Percentiles rank a stretch among this genome's conserved stretches.
Evolutionary conservation across 1,140 invertebrate genomes (phyloP).

Genomic region (Dreissena rostriformis): DNA sequence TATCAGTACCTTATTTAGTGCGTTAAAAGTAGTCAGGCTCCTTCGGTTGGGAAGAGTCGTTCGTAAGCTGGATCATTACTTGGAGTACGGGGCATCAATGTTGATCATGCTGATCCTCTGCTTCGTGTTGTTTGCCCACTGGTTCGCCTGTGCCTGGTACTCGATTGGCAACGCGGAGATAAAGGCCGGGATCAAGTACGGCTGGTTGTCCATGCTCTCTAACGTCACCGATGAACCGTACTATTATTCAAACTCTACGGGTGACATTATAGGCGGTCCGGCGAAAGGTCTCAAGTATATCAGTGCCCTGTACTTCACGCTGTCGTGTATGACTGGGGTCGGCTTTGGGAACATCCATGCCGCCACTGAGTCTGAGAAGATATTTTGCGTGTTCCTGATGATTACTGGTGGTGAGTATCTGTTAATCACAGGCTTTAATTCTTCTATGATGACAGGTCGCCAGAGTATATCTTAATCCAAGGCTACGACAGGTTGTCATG

Average conservation of each 20-base stretch:
- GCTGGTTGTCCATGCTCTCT: conserved; percentile 87
- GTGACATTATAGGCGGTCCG: conserved; percentile 80
- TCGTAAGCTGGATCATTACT: conserved; percentile 98
- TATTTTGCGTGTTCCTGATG: conserved; percentile 99
- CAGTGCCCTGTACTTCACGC: conserved; percentile 99
- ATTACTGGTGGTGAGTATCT: conserved; percentile 95
- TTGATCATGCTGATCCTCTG: conserved; percentile 93
- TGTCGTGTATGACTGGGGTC: conserved; percentile 99
- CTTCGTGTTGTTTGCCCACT: conserved; percentile 81
- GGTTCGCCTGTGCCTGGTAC: conserved; percentile 97
- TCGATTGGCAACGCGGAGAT: conserved; percentile 81
- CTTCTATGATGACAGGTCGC: too few species aligned
- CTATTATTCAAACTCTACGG: conserved; percentile 69
- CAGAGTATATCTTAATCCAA: too few species aligned
- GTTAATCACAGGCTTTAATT: background rate
- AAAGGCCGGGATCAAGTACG: conserved; percentile 70
- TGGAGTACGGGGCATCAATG: conserved; percentile 99
- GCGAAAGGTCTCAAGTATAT: conserved; percentile 87
- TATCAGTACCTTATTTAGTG: conserved; percentile 99
- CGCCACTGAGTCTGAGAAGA: conserved; percentile 99
- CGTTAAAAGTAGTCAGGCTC: conserved; percentile 98
- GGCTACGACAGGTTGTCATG: too few species aligned
- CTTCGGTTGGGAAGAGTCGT: conserved; percentile 98
- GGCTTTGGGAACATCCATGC: conserved; percentile 99
- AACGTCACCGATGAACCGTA: conserved; percentile 91